Base-by-base conservation (phyloP, 2,888 invertebrate species). In the Eupeodes latifasciatus region DNA sequence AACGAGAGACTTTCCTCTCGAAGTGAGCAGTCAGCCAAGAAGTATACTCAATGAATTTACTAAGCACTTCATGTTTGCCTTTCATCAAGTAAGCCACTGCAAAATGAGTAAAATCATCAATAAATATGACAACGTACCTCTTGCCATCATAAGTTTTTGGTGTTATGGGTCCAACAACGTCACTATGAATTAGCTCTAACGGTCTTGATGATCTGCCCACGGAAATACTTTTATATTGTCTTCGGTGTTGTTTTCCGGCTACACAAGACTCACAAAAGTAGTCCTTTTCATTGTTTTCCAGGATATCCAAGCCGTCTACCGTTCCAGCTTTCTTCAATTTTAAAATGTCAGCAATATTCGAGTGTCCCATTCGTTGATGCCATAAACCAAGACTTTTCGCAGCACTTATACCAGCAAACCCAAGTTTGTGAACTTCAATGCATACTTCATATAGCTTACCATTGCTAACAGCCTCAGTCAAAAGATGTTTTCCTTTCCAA, bases 1-100 rank as follows among this genome's bases (percentile, higher is more conserved):
- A 51, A 36, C 67, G 67, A 67, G 67, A 49, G 4, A 66, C 27
- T 51, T 67, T 67, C 9, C 67, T 67, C n/a, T n/a, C 34, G 5
- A 67, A 51, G 5, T 51, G 67, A 44, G 51, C 27, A 27, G 27
- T 66, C 7, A 49, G 49, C 49, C 12, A 19, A 1, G 19, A 19
- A 16, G 19, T 19, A 19, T 19, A 19, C 19, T 19, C 19, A 19
- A 19, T 19, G 19, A 19, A 19, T 19, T 19, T 62, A 3, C 12
- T 44, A 0, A 44, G 14, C 1, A 64, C 64, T 47, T 47, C 64
- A 12, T 64, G 47, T 47, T 64, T 64, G 47, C 64, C 19, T 19
- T 64, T 47, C 64, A 64, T 19, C 47, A 64, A 64, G 2, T 47
- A 64, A 5, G 47, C 64, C n/a, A 64, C 44, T n/a, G 64, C 47